phyloP scores from a whole-genome alignment of 1,140 invertebrate species.

The Apis laboriosa region DNA sequence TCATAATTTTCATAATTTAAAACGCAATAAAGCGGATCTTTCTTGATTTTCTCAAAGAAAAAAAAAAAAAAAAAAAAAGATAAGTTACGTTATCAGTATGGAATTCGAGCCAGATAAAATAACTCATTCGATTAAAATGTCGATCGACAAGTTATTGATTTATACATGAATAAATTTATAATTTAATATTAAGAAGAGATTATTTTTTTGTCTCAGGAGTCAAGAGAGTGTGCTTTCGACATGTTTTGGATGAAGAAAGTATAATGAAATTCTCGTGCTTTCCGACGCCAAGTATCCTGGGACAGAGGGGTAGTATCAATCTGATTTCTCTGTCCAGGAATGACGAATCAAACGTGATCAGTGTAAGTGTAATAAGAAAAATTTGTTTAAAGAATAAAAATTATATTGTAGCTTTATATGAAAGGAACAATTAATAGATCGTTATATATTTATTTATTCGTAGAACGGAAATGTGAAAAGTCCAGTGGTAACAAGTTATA shows the following conservation, averaged over 20 bases:
- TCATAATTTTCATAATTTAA: constrained; percentile 7
- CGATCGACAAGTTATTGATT: not conserved
- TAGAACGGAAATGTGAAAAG: constrained; percentile 64
- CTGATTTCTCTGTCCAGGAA: constrained; percentile 67
- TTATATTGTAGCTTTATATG: not conserved
- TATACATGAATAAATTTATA: not conserved
- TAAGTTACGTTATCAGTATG: constrained; percentile 10
- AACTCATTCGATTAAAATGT: not conserved
- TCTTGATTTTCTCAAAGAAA: not conserved
- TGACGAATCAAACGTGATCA: constrained; percentile 46
- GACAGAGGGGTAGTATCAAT: constrained; percentile 74
- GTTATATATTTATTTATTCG: not conserved
- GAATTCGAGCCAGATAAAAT: constrained; percentile 1
- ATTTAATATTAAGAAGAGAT: not conserved
- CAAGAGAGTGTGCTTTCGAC: constrained; percentile 51
- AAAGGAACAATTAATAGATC: not conserved
- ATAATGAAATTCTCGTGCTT: constrained; percentile 77
- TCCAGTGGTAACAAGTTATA: constrained; percentile 70
- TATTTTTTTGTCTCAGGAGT: constrained; percentile 41
- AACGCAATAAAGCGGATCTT: not conserved
- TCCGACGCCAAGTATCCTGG: constrained; percentile 71
- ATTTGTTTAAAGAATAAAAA: not conserved
- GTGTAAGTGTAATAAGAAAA: constrained; percentile 18
- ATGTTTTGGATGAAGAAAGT: constrained; percentile 54
- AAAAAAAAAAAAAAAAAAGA: not conserved